These are phyloP conservation scores for Hepsetus odoe DNA, from an alignment of 2,113 vertebrate genomes.

Conservation along the genomic window DNA sequence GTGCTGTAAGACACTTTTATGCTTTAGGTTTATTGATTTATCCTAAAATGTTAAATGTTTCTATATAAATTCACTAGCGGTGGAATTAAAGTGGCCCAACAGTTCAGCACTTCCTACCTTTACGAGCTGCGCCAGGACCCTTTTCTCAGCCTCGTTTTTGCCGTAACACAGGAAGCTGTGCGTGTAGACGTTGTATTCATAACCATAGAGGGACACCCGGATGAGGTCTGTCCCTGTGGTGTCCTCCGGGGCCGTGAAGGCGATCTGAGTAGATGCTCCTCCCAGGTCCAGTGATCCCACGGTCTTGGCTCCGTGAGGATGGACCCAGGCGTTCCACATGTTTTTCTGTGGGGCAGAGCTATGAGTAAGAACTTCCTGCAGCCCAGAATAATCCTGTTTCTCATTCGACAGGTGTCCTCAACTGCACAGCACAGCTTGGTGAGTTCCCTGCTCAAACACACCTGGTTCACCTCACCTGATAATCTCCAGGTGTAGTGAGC, in stretches of 20 bases:
- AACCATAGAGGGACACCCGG: slow-evolving; percentile 85
- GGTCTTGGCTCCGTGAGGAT: slow-evolving; percentile 78
- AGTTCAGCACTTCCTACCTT: slow-evolving; percentile 73
- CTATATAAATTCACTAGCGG: no score
- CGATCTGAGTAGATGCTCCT: slow-evolving; percentile 94
- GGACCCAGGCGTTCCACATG: slow-evolving; percentile 83
- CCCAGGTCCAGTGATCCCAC: slow-evolving; percentile 91
- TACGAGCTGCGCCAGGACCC: slow-evolving; percentile 76
- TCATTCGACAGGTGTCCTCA: no score
- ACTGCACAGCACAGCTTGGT: no score
- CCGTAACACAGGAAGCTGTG: slow-evolving; percentile 95
- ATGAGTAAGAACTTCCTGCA: no score
- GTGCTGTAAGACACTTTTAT: no score
- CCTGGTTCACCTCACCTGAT: no score
- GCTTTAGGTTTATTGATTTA: no score
- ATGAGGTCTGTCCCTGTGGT: slow-evolving; percentile 62
- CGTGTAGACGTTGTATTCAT: slow-evolving; percentile 87
- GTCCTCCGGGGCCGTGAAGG: slow-evolving; percentile 74
- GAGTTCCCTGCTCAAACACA: no score
- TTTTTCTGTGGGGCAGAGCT: slow-evolving; percentile 78
- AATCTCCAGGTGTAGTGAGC: no score
- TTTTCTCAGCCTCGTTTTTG: slow-evolving; percentile 88
- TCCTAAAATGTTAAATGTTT: no score
- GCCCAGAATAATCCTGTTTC: no score
- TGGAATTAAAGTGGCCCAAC: neutral